Conservation (phyloP, 2,888 invertebrate species). For the Polymixis lichenea region DNA sequence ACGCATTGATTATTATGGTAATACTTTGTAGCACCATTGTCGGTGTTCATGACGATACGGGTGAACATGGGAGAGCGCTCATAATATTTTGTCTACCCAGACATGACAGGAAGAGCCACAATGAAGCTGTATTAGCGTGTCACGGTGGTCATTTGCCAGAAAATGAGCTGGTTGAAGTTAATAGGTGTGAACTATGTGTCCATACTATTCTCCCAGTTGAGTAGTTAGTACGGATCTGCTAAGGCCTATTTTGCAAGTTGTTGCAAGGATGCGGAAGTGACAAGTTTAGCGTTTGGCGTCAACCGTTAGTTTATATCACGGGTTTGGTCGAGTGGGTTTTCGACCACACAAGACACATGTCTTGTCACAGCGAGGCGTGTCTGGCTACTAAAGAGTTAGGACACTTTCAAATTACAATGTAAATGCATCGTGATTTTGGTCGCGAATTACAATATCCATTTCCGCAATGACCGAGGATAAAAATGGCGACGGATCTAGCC, state of each 20-base stretch:
- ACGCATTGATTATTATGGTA: constrained; percentile 65
- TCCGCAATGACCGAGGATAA: constrained; percentile 34
- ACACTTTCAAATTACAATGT: constrained; percentile 43
- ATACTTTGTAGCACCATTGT: constrained; percentile 57
- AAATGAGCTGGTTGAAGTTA: constrained; percentile 21
- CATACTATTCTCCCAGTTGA: constrained; percentile 25
- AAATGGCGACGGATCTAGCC: constrained; percentile 24
- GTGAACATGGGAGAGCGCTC: constrained; percentile 33
- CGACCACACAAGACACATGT: neutral
- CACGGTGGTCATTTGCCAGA: constrained; percentile 32
- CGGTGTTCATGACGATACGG: constrained; percentile 21
- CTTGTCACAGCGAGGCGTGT: constrained; percentile 10
- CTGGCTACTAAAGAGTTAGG: constrained; percentile 30
- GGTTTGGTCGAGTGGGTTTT: constrained; percentile 16
- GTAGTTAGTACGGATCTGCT: constrained; percentile 53
- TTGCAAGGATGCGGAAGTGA: constrained; percentile 56
- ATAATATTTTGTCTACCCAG: constrained; percentile 13
- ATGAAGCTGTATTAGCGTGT: constrained; percentile 28
- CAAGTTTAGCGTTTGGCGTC: constrained; percentile 25
- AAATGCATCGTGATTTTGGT: constrained; percentile 41
- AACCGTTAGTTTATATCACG: constrained; percentile 16
- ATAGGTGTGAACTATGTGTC: constrained; percentile 41
- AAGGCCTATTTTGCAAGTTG: constrained; percentile 54
- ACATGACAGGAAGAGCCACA: constrained; percentile 50
- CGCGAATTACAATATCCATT: constrained; percentile 48